These are phyloP conservation scores for Urosaurus nigricauda DNA, from an alignment of 2,797 vertebrate species.

Conservation along the genomic window DNA sequence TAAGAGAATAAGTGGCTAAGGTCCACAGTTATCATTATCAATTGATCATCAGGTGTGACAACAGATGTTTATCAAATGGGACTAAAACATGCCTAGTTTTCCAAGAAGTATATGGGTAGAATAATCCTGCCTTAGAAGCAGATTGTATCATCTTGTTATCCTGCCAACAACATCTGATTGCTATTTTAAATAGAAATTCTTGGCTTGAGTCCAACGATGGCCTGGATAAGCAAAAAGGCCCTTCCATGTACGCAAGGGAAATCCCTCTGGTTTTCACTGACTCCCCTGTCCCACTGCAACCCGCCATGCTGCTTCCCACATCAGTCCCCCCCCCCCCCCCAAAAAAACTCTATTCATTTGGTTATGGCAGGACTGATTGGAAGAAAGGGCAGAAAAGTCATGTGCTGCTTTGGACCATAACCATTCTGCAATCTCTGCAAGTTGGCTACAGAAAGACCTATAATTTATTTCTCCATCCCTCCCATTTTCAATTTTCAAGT, in stretches of 20 bases:
- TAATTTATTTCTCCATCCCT: neutral
- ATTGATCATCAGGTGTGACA: neutral
- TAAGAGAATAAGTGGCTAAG: no score
- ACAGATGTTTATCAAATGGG: neutral
- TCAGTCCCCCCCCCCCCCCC: no score
- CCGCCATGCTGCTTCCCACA: neutral
- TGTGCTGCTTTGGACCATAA: neutral
- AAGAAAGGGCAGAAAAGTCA: neutral
- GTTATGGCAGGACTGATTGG: neutral
- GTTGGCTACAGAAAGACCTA: neutral
- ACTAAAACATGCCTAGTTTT: neutral
- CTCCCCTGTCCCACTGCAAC: neutral
- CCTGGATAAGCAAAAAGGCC: neutral
- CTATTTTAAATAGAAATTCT: neutral
- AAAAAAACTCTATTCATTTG: neutral
- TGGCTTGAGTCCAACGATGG: neutral
- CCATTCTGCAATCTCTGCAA: neutral
- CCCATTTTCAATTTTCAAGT: neutral
- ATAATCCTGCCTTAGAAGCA: neutral
- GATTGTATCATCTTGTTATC: neutral
- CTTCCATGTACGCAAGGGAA: neutral
- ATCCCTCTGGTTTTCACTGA: neutral
- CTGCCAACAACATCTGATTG: neutral
- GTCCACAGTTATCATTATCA: no score
- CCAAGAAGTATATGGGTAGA: neutral